A percentile compares a stretch with the other conserved stretches of the same genome.
Evolutionary conservation across 2,113 vertebrate genomes (phyloP).

Genomic region (Lycaon pictus): DNA sequence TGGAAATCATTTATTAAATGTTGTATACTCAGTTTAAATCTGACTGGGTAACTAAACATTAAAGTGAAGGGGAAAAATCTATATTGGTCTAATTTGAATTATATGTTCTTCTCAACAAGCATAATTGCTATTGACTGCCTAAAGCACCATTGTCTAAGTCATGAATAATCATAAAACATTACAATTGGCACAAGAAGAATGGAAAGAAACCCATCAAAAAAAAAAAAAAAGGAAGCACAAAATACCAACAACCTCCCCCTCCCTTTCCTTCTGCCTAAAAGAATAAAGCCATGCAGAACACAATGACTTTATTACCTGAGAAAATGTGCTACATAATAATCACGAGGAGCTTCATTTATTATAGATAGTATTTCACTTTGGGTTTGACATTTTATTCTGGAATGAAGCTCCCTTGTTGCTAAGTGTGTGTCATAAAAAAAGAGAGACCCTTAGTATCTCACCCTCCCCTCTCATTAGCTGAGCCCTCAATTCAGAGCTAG

Average conservation of each 20-base stretch:
- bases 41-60: constrained; percentile 90
- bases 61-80: constrained; percentile 87
- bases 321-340: constrained; percentile 65
- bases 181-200: constrained; percentile 81
- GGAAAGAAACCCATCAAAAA: constrained; percentile 64
- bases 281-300: constrained; percentile 57
- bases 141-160: constrained; percentile 86
- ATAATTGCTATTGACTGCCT: constrained; percentile 90
- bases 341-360: constrained; percentile 63
- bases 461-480: constrained; percentile 42
- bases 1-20: constrained; percentile 89
- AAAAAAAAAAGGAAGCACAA: constrained; percentile 63
- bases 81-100: constrained; percentile 90
- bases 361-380: constrained; percentile 72
- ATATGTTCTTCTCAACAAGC: constrained; percentile 88
- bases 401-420: constrained; percentile 67
- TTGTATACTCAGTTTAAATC: constrained; percentile 88
- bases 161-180: constrained; percentile 87
- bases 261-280: constrained; percentile 45
- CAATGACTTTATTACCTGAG: constrained; percentile 72
- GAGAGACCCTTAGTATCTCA: neutral
- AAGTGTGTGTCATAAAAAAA: constrained; percentile 56
- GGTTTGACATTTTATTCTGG: constrained; percentile 77
- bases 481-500: constrained; percentile 62
- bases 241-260: constrained; percentile 45